Evolutionary conservation across 2,113 vertebrate genomes (phyloP), one percentile per base, ranked within the genome.

Genomic region (Zosterops pallidus): DNA sequence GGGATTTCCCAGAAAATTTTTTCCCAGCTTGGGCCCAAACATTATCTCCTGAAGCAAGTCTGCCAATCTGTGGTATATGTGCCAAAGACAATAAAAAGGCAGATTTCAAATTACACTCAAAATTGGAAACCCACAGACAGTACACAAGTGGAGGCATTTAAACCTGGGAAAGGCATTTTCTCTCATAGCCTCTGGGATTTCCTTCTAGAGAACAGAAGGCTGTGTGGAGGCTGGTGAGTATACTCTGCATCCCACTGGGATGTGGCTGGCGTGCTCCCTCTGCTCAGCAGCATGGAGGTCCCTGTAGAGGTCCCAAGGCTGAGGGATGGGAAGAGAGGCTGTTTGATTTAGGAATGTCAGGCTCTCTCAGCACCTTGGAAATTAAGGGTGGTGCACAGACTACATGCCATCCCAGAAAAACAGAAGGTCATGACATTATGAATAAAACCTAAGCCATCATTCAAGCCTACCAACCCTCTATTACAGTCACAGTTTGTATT

Each of bases 311-410:
- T 64, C 52, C 52, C 1, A 3, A 23, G 57, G 31, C 15, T 47
- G 24, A 29, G 8, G 16, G 11, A 28, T 14, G 20, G 63, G 13
- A n/a, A 53, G 10, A 81, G 24, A 12, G 2, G 2, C 21, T 65
- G 35, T 31, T 62, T 64, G 16, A 25, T 39, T 62, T 33, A 52
- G 53, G 44, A 42, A 68, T 10, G 15, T 11, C 12, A 56, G 19
- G 14, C 1, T 42, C 7, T 75, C 41, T 72, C 62, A 44, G 25
- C 9, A 33, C 15, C 20, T 28, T 72, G 31, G 37, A 79, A 79
- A 33, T 4, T 0, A 2, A 55, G 3, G 3, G 7, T 29, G 11
- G 3, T 50, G 81, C 1, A 2, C 26, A 57, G 24, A 65, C 29
- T 5, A 9, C 12, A 13, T 41, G 22, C 20, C 2, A 1, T 29